Conservation (phyloP, 2,888 invertebrate genomes). For the Parnassius orleans region DNA sequence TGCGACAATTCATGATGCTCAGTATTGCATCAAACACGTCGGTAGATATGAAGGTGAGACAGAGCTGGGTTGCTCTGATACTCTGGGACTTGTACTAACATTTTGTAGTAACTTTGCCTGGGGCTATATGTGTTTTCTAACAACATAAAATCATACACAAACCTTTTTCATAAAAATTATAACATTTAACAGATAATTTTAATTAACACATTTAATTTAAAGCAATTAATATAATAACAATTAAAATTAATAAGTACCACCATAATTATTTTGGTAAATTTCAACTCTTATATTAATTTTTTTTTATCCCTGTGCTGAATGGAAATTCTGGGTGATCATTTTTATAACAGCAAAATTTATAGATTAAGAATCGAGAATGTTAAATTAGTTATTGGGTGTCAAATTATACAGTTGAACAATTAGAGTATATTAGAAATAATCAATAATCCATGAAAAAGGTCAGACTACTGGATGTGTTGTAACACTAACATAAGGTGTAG, state of each 20-base stretch:
- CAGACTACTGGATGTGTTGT: no score
- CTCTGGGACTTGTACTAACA: conserved; percentile 6
- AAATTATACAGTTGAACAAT: no score
- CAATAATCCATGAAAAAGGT: no score
- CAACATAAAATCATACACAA: not conserved
- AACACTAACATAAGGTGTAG: no score
- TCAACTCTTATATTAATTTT: no score
- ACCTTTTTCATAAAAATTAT: not conserved
- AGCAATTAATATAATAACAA: not conserved
- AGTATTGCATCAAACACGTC: conserved; percentile 95
- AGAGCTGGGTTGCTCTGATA: conserved; percentile 6
- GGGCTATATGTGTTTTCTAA: not conserved
- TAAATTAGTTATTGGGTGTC: no score
- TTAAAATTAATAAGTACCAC: not conserved
- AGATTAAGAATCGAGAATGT: no score
- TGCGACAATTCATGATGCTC: conserved; percentile 89
- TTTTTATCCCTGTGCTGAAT: no score
- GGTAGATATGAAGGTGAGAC: conserved; percentile 93
- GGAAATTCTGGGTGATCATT: no score
- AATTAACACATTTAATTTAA: not conserved
- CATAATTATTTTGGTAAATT: not conserved
- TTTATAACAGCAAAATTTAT: no score
- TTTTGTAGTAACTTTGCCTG: not conserved
- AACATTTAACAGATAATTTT: not conserved
- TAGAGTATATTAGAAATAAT: no score